A percentile compares a stretch with the other conserved stretches of the same genome.
phyloP scores from a whole-genome alignment of 2,113 vertebrate genomes.

The Hiodon alosoides region DNA sequence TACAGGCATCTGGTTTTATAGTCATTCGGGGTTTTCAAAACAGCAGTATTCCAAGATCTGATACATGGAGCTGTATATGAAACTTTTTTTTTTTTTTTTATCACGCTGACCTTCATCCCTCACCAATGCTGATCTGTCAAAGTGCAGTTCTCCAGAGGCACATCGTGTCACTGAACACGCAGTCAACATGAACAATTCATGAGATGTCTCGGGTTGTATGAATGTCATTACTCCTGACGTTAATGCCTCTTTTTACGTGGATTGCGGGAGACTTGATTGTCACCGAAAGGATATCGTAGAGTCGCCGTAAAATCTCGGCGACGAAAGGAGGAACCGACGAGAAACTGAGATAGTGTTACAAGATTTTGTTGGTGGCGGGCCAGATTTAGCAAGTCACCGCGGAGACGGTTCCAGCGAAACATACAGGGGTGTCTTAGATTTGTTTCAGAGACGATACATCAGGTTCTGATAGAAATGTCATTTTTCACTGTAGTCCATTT shows the following conservation, averaged over 20 bases:
- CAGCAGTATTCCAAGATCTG: too few species aligned
- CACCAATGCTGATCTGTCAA: not conserved
- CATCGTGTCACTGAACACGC: not conserved
- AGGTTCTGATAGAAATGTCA: slow-evolving; percentile 21
- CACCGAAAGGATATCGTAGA: not conserved
- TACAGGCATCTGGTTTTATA: not conserved
- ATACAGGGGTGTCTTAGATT: slow-evolving; percentile 16
- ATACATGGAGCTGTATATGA: not conserved
- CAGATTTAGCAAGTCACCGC: slow-evolving; percentile 11
- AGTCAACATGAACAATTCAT: slow-evolving; percentile 7
- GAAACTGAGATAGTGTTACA: not conserved
- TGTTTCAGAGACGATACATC: slow-evolving; percentile 21
- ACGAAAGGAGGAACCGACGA: not conserved
- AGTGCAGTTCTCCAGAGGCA: not conserved
- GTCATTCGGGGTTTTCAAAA: not conserved
- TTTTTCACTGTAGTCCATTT: slow-evolving; percentile 14
- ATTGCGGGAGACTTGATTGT: not conserved
- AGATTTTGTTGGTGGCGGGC: not conserved
- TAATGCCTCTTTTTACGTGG: not conserved
- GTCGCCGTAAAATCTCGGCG: slow-evolving; percentile 3
- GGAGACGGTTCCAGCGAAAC: slow-evolving; percentile 13
- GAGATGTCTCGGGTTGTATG: not conserved
- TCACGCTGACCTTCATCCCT: slow-evolving; percentile 2
- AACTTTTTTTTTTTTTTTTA: not conserved
- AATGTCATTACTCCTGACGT: not conserved